Percentiles rank a stretch among this genome's conserved stretches.
Conservation (phyloP, 2,888 invertebrate species). For the Machimus rusticus region DNA sequence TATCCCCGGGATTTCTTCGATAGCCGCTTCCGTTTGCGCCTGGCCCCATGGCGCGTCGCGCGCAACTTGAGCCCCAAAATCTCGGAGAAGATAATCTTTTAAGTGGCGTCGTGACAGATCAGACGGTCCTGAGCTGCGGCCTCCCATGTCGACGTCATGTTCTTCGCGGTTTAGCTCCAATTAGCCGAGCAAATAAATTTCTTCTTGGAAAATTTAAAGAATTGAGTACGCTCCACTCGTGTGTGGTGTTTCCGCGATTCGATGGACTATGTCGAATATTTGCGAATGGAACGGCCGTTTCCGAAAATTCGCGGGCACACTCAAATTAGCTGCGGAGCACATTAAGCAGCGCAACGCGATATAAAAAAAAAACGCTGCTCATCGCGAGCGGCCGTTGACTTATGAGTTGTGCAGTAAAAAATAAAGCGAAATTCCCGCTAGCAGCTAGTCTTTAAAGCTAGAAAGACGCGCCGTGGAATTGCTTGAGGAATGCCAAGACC, state of each 20-base stretch:
- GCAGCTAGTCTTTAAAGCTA: not conserved
- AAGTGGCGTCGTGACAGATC: constrained; percentile 11
- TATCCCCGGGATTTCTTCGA: not conserved
- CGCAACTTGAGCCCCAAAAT: not conserved
- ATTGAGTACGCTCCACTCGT: not conserved
- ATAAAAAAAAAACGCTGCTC: not conserved
- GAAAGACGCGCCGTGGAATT: not conserved
- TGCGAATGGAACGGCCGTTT: not conserved
- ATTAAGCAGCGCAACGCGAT: not conserved
- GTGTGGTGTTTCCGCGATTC: not conserved
- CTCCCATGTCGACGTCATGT: not conserved
- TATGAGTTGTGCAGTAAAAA: not conserved
- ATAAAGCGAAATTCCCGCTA: not conserved
- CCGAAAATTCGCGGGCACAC: not conserved
- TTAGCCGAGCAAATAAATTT: constrained; percentile 14
- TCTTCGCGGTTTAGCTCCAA: not conserved
- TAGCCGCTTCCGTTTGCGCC: not conserved
- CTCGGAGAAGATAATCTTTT: not conserved
- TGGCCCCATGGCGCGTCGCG: not conserved
- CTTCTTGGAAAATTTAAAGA: not conserved
- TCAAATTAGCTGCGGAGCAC: not conserved
- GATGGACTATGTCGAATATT: not conserved
- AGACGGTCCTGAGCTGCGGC: not conserved
- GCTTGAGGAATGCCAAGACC: not conserved
- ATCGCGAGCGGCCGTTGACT: not conserved